These are phyloP conservation scores for Protula sp. DNA, from an alignment of 2,888 invertebrate species.

Conservation along the genomic window DNA sequence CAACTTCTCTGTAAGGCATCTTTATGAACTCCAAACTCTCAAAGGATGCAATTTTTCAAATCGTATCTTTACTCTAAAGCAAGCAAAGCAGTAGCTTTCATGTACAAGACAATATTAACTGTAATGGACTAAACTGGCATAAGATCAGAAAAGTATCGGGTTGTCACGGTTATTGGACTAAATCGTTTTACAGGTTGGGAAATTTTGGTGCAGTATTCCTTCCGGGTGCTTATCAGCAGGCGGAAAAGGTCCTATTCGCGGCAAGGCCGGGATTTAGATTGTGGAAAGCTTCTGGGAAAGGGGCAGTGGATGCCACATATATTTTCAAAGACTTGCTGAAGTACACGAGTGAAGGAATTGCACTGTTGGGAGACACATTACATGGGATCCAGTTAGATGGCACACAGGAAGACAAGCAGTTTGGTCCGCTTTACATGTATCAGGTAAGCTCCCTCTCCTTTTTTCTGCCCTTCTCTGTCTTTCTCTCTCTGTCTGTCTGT, in stretches of 20 bases:
- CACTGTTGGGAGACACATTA: conserved; percentile 31
- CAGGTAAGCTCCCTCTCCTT: too few relatives aligned
- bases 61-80: too few relatives aligned
- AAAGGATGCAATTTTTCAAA: too few relatives aligned
- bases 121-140: too few relatives aligned
- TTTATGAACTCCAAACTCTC: too few relatives aligned
- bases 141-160: too few relatives aligned
- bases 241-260: conserved; percentile 63
- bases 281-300: conserved; percentile 73
- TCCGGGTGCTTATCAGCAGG: conserved; percentile 57
- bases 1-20: too few relatives aligned
- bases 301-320: conserved; percentile 76
- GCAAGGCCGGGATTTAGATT: conserved; percentile 76
- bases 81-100: too few relatives aligned
- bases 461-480: background rate
- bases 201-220: conserved; percentile 64
- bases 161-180: too few relatives aligned
- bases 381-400: too few relatives aligned
- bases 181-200: too few relatives aligned
- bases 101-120: too few relatives aligned
- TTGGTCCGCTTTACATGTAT: conserved; percentile 9
- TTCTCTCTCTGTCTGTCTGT: background rate
- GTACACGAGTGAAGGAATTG: conserved; percentile 19
- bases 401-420: conserved; percentile 11
- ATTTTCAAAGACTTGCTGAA: conserved; percentile 66